Base-by-base conservation (phyloP, 2,888 invertebrate genomes). In the Tachina lurida region DNA sequence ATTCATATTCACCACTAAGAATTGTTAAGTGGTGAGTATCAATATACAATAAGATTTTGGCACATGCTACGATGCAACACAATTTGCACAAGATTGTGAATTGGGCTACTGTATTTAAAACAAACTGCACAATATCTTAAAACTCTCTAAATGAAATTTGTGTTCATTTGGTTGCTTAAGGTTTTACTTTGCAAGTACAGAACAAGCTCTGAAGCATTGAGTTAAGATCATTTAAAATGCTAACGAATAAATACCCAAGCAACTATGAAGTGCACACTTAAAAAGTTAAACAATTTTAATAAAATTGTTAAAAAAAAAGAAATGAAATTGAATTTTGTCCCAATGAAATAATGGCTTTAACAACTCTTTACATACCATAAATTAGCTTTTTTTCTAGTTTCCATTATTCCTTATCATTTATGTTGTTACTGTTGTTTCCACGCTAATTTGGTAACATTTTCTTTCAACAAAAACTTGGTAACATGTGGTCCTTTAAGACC, bases 311-410 rank as follows among this genome's bases (percentile, higher is more conserved):
- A 31, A 52, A 68, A 43, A 41, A 22, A 0, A 41, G 41, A 70
- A 43, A 54, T 9, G 10, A 43, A 67, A 19, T 60, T 65, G 54
- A 19, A 47, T 63, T 62, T 12, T 15, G 54, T 70, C 31, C 58
- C 78, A 82, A 85, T 85, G 81, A 82, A 85, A 85, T 85, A 79
- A 86, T 83, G 82, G 39, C 70, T 73, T 31, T 71, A 82, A 86
- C 76, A 73, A 83, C 75, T 86, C 71, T 71, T 83, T 82, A 13
- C 60, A 54, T 19, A 65, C 15, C 39, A 39, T 39, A 15, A 39
- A 63, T 31, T 56, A 22, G 47, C 60, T 60, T 74, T 71, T 43
- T 63, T 17, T 4, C 9, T 60, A 60, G 31, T n/a, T 74, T 74
- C 10, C 52, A 39, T 54, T 74, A 62, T 63, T 77, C 81, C 74